Base-by-base conservation (phyloP, 1,140 invertebrate genomes). In the Melitaea cinxia region DNA sequence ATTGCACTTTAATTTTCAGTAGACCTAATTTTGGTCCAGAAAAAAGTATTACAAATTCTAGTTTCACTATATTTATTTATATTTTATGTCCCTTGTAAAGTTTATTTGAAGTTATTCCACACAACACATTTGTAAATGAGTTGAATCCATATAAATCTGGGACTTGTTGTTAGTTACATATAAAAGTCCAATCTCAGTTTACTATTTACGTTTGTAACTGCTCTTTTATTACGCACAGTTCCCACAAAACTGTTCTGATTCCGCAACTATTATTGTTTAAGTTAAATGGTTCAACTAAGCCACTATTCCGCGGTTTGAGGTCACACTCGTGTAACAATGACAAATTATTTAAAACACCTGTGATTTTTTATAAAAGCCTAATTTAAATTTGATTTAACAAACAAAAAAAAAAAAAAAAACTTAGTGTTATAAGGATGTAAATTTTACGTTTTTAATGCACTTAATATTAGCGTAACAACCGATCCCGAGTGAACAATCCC, bases 171-270 rank as follows among this genome's bases (percentile, higher is more conserved):
- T 17, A 9, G 7, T 17, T 39, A 6, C 5, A 17, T 15, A 17
- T 17, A 42, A 7, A 42, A 42, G 9, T 14, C 14, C 15, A 14
- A 14, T 42, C 17, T 42, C 9, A 17, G 37, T 42, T 42, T 42
- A 42, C 17, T 14, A 37, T 14, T 42, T 5, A 17, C 10, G 37
- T 42, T 42, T 17, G 17, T 42, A 42, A 42, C 37, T 42, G 17
- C 14, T 42, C 14, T 42, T 42, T 42, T 17, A 42, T 42, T 17
- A 15, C 6, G 17, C 15, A 15, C 37, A 15, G 17, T 42, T 42
- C 37, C 37, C 37, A 9, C 52, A 54, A 54, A 54, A 53, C 50
- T 17, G 15, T 42, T 19, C 39, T 45, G 15, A 6, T 45, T 45
- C 5, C 2, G 42, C 17, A 47, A 23, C 42, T 47, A 19, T 47